These are phyloP conservation scores for Hesperia comma DNA, from an alignment of 2,888 invertebrate species.

Conservation along the genomic window DNA sequence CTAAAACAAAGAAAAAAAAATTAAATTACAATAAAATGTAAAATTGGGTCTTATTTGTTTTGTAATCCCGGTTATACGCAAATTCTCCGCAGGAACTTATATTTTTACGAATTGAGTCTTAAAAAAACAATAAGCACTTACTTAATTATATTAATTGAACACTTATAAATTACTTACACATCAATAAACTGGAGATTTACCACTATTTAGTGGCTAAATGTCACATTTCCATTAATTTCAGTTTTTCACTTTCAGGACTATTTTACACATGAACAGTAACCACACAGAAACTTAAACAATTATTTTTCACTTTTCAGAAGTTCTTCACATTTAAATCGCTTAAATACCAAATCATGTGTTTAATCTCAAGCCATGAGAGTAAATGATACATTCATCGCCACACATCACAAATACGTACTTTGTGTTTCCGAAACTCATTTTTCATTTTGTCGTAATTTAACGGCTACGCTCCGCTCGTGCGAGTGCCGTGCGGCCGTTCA, in stretches of 20 bases:
- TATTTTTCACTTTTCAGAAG: constrained; percentile 14
- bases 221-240: background rate
- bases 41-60: too few relatives aligned
- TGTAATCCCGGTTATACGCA: too few relatives aligned
- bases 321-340: constrained; percentile 1
- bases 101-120: too few relatives aligned
- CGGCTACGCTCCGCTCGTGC: constrained; percentile 10
- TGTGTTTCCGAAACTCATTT: constrained; percentile 42
- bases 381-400: constrained; percentile 35
- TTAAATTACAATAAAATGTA: too few relatives aligned
- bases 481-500: constrained; percentile 32
- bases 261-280: constrained; percentile 9
- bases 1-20: too few relatives aligned
- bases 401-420: constrained; percentile 41
- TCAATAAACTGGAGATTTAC: background rate
- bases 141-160: constrained; percentile 1
- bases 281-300: constrained; percentile 15
- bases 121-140: background rate
- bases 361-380: constrained; percentile 34
- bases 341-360: too few relatives aligned
- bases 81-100: too few relatives aligned
- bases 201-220: background rate
- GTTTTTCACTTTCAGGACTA: constrained; percentile 11
- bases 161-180: constrained; percentile 10
- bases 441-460: constrained; percentile 38